Evolutionary conservation across 2,113 vertebrate species (phyloP).

Genomic region (Hemicordylus capensis): DNA sequence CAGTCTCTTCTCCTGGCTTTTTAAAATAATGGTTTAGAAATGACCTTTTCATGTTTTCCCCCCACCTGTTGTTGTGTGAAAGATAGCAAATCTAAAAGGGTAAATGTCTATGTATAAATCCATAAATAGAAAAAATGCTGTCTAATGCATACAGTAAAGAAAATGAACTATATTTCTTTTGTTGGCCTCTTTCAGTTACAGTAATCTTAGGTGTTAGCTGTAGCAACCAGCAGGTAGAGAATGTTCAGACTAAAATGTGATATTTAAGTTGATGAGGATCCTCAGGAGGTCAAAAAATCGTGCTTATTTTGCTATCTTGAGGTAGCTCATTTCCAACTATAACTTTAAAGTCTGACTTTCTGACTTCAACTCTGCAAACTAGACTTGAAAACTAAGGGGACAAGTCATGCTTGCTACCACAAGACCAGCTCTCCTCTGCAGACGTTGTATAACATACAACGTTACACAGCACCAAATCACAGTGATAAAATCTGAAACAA

Average conservation of each 20-base stretch:
- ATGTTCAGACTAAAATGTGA: not conserved
- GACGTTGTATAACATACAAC: too few relatives aligned
- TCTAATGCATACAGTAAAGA: not conserved
- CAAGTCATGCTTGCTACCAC: too few relatives aligned
- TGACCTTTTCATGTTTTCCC: not conserved
- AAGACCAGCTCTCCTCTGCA: too few relatives aligned
- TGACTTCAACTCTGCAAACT: not conserved
- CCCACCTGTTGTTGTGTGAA: not conserved
- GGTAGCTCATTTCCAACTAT: not conserved
- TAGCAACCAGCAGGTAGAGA: not conserved
- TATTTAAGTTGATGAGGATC: conserved; percentile 5
- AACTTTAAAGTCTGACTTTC: not conserved
- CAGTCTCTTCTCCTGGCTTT: not conserved
- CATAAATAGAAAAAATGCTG: not conserved
- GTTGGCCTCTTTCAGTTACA: not conserved
- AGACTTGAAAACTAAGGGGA: not conserved
- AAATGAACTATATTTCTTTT: conserved; percentile 1
- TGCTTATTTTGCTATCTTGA: not conserved
- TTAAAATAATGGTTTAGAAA: not conserved
- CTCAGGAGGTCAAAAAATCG: not conserved
- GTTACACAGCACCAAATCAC: too few relatives aligned
- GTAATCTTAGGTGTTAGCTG: not conserved
- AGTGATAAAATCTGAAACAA: too few relatives aligned
- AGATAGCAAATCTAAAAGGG: not conserved
- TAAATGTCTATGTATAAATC: not conserved